Evolutionary conservation across 2,113 vertebrate genomes (phyloP), one percentile per base, ranked within the genome.

Genomic region (Trochalopteron elliotii): DNA sequence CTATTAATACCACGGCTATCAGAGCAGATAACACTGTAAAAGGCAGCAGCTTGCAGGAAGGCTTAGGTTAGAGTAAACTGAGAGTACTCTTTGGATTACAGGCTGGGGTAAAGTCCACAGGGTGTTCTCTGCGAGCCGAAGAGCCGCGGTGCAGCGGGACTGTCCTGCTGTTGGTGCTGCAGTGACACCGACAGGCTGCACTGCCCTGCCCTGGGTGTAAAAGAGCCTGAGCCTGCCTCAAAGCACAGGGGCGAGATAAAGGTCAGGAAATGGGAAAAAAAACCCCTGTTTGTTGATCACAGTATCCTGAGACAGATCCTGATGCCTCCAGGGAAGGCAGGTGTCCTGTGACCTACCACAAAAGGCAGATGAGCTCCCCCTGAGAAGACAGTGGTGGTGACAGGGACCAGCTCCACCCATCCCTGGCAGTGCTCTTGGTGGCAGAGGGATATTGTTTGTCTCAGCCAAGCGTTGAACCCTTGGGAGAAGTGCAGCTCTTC

Each of bases 1-100:
- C 91, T 94, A 88, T 94, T 96, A 94, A 96, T 91, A 91, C 74
- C 72, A 10, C 22, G 28, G 87, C 71, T 96, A 70, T 97, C 95
- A 9, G 24, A 61, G 67, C 67, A 93, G 93, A 96, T 94, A 97
- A 87, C 69, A 21, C 44, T 59, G 93, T 59, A 70, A 90, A 93
- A 95, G 85, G 93, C 95, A 93, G 89, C 93, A 91, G 89, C 75
- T 35, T 47, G 87, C 89, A 90, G 89, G 56, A 91, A 80, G 87
- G 82, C 91, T 96, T 91, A 90, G 67, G n/a, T n/a, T 83, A 90
- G 78, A 91, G 68, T 77, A 96, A 95, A 95, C 91, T 22, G 27
- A 87, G 77, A 89, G 68, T 30, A 47, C 21, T 77, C 84, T 77
- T 79, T 40, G 4, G 78, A 69, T 96, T 80, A 35, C 70, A 59